A percentile compares a stretch with the other conserved stretches of the same genome.
Evolutionary conservation across 2,797 vertebrate genomes (phyloP).

Genomic region (Poeciliopsis presidionis): DNA sequence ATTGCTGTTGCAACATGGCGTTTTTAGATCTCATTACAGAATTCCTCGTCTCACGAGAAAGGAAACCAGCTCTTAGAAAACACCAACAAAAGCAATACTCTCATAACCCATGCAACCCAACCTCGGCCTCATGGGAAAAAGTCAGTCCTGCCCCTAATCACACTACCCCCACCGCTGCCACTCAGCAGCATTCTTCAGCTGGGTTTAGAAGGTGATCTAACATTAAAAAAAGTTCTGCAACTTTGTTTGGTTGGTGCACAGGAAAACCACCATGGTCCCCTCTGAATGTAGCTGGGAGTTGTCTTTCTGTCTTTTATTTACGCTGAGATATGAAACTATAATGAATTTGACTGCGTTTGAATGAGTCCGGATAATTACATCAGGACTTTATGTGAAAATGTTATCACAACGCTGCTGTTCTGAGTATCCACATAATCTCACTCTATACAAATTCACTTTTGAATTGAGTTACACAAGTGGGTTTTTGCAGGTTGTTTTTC

Average conservation of each 20-base stretch:
- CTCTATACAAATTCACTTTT: slow-evolving; percentile 37
- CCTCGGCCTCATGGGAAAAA: slow-evolving; percentile 63
- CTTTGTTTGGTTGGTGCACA: slow-evolving; percentile 52
- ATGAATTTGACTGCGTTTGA: slow-evolving; percentile 41
- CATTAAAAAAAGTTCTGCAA: slow-evolving; percentile 27
- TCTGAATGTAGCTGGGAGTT: slow-evolving; percentile 41
- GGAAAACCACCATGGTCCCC: slow-evolving; percentile 18
- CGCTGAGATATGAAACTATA: slow-evolving; percentile 52
- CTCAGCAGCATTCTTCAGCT: slow-evolving; percentile 37
- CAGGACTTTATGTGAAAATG: slow-evolving; percentile 37
- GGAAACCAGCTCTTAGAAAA: slow-evolving; percentile 56
- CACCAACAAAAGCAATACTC: slow-evolving; percentile 56
- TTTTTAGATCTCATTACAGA: slow-evolving; percentile 42
- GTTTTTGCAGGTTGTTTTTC: slow-evolving; percentile 50
- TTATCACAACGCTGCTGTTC: slow-evolving; percentile 31
- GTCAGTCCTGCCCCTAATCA: slow-evolving; percentile 9
- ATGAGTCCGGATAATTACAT: slow-evolving; percentile 56
- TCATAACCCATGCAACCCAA: slow-evolving; percentile 33
- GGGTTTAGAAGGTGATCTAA: slow-evolving; percentile 54
- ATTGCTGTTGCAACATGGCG: slow-evolving; percentile 38
- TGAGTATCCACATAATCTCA: slow-evolving; percentile 40
- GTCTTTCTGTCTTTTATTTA: slow-evolving; percentile 46
- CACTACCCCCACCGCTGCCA: neutral
- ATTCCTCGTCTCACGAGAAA: slow-evolving; percentile 44
- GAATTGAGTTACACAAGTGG: slow-evolving; percentile 20